Evolutionary conservation across 1,140 invertebrate genomes (phyloP), one percentile per base, ranked within the genome.

Genomic region (Drosophila funebris): DNA sequence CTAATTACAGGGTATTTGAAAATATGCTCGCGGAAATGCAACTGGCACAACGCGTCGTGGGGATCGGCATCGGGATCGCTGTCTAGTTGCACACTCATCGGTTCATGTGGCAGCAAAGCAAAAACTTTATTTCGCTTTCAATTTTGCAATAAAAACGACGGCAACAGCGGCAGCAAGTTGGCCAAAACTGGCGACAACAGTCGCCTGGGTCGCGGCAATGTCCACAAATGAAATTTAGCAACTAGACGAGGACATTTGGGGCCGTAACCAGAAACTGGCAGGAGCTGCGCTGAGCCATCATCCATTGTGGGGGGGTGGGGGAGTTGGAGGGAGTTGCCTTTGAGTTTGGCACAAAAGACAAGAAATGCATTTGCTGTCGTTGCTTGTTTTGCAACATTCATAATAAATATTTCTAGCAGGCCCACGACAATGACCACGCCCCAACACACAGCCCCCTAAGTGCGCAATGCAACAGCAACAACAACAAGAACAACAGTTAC

Each of bases 61-160:
- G 58, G 9, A 43, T 43, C 36, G n/a, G 62, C 14, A 41, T 68
- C 18, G 37, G 37, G 53, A 39, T 48, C 43, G 58, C 20, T 33
- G 43, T 48, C 63, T 16, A 48, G 53, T 43, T 52, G 56, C 53
- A 16, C 8, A 56, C 13, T 56, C 53, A 18, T 22, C 57, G 14
- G 27, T 33, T 54, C 24, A 39, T 29, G 29, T 13, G 29, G 36
- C 13, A 18, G 36, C 13, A 18, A 64, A 60, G 54, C 48, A 61
- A 68, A 72, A 87, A 87, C 83, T 87, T 83, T 88, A 88, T 88
- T 88, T 87, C 76, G 68, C 68, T 87, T 87, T 82, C 78, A 87
- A 87, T 87, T 87, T 87, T 87, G 84, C 57, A 78, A 87, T 79
- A 79, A 87, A 87, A 87, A 83, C 82, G 83, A 66, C 39, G 29